These are phyloP conservation scores for Elmis aenea DNA, from an alignment of 2,888 invertebrate genomes.

Conservation along the genomic window DNA sequence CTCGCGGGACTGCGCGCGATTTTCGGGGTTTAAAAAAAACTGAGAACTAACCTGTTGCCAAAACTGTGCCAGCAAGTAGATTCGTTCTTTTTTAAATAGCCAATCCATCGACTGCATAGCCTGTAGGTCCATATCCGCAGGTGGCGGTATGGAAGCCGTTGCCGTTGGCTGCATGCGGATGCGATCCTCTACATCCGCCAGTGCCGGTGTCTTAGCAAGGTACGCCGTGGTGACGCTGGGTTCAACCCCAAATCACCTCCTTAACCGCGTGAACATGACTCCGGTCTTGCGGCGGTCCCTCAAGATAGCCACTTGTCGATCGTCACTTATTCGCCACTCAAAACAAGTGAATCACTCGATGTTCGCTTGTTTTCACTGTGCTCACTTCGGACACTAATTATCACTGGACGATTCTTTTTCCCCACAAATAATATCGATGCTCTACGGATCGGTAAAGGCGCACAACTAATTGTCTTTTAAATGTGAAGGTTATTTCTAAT, in stretches of 20 bases:
- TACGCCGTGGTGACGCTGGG: conserved; percentile 30
- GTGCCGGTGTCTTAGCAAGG: conserved; percentile 28
- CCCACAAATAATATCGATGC: too few relatives aligned
- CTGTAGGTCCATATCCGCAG: conserved; percentile 85
- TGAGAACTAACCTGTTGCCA: conserved; percentile 92
- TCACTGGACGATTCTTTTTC: too few relatives aligned
- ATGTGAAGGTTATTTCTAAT: conserved; percentile 11
- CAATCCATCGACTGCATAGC: conserved; percentile 95
- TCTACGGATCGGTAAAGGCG: too few relatives aligned
- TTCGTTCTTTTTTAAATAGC: conserved; percentile 93
- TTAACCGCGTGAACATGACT: conserved; percentile 19
- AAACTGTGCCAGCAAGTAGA: conserved; percentile 90
- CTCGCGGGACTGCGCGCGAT: too few relatives aligned
- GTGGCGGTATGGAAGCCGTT: conserved; percentile 52
- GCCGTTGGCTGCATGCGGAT: conserved; percentile 73
- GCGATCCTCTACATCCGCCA: conserved; percentile 40
- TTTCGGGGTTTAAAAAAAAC: too few relatives aligned
- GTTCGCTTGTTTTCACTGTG: too few relatives aligned
- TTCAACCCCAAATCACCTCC: conserved; percentile 20
- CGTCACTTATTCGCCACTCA: conserved; percentile 6
- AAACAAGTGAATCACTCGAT: too few relatives aligned
- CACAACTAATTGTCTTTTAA: too few relatives aligned
- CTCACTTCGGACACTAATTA: too few relatives aligned
- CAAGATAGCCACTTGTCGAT: conserved; percentile 13
- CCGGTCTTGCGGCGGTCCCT: conserved; percentile 8